phyloP scores from a whole-genome alignment of 2,113 vertebrate genomes.

The Gracilinanus agilis region DNA sequence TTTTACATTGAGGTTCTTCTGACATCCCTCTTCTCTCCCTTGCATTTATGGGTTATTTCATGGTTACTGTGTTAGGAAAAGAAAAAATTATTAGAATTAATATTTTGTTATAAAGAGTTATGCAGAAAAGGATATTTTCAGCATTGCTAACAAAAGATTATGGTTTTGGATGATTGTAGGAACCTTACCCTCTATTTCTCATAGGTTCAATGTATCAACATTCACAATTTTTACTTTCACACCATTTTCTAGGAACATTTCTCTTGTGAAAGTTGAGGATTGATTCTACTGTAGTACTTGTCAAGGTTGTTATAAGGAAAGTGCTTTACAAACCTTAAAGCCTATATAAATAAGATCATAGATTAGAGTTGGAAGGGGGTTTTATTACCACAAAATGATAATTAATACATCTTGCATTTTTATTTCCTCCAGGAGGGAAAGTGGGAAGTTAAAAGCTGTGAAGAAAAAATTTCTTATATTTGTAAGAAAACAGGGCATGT shows the following conservation, averaged over 20 bases:
- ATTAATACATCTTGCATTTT: constrained; percentile 29
- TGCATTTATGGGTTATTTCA: too few relatives aligned
- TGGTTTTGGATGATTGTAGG: not conserved
- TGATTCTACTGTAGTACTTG: not conserved
- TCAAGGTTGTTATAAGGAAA: not conserved
- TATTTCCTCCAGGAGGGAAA: constrained; percentile 85
- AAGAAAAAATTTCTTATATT: constrained; percentile 85
- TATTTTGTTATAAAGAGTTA: not conserved
- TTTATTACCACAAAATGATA: not conserved
- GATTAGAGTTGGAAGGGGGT: not conserved
- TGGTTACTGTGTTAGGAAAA: not conserved
- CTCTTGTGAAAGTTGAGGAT: not conserved
- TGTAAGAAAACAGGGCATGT: constrained; percentile 87
- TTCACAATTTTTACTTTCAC: not conserved
- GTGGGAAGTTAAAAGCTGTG: constrained; percentile 91
- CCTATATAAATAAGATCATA: not conserved
- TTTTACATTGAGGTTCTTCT: too few relatives aligned
- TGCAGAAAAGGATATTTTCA: not conserved
- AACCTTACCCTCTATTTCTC: not conserved
- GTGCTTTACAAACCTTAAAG: not conserved
- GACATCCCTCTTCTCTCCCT: too few relatives aligned
- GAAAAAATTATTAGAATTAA: not conserved
- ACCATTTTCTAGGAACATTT: not conserved
- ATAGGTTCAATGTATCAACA: not conserved
- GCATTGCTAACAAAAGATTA: not conserved